A percentile compares a stretch with the other conserved stretches of the same genome.
phyloP scores from a whole-genome alignment of 2,113 vertebrate species.

The Rafetus swinhoei region DNA sequence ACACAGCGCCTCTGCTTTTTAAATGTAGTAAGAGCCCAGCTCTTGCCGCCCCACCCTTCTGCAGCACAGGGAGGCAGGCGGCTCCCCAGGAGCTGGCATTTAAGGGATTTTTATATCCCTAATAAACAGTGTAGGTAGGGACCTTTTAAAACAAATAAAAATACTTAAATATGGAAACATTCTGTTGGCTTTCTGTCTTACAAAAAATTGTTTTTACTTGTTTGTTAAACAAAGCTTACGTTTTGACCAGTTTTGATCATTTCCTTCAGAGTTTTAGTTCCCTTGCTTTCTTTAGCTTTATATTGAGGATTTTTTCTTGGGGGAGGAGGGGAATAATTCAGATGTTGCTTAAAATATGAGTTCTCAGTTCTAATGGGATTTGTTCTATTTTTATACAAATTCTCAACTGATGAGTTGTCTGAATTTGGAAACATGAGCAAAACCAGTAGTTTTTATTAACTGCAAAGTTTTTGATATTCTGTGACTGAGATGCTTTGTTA shows the following conservation, averaged over 20 bases:
- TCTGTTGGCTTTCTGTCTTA: not conserved
- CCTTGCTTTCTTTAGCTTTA: not conserved
- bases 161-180: not conserved
- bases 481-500: not conserved
- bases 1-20: no score
- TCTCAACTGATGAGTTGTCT: not conserved
- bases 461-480: no score
- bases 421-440: no score
- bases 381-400: not conserved
- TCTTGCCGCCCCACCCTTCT: no score
- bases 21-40: no score
- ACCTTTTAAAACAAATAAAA: not conserved
- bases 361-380: not conserved
- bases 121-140: not conserved
- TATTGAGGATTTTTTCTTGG: not conserved
- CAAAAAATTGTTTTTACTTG: not conserved
- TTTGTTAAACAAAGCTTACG: not conserved
- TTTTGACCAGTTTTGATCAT: not conserved
- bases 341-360: not conserved
- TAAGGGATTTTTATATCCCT: no score
- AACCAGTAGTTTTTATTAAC: not conserved
- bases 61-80: no score
- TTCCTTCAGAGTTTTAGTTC: not conserved
- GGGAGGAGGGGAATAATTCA: not conserved
- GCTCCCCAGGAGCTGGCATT: no score